Percentiles rank a stretch among this genome's conserved stretches.
phyloP scores from a whole-genome alignment of 2,113 vertebrate genomes.

The Eptesicus fuscus region DNA sequence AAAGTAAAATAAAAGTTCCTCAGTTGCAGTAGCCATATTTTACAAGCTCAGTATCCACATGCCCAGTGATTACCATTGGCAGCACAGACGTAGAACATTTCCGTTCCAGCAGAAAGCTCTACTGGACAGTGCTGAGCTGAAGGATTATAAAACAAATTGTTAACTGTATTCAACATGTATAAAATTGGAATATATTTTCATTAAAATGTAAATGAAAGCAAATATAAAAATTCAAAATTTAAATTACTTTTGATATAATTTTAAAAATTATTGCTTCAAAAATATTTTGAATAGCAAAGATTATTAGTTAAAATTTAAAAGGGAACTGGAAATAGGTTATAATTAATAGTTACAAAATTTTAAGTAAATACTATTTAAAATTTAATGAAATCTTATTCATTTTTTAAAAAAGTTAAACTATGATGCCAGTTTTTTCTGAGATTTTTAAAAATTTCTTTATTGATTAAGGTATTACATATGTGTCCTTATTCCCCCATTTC shows the following conservation, averaged over 20 bases:
- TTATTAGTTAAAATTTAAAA: constrained; percentile 11
- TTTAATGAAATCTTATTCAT: background rate
- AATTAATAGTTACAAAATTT: background rate
- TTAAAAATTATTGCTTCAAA: constrained; percentile 2
- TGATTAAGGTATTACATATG: too few relatives aligned
- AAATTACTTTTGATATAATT: background rate
- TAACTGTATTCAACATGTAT: background rate
- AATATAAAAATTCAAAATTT: background rate
- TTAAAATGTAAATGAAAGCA: constrained; percentile 24
- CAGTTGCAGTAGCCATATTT: background rate
- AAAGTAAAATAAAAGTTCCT: background rate
- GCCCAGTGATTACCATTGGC: background rate
- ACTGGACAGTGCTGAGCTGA: background rate
- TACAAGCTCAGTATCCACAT: background rate
- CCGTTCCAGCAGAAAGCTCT: background rate
- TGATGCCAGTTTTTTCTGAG: background rate
- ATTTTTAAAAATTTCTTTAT: too few relatives aligned
- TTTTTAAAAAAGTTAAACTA: background rate
- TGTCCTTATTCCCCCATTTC: too few relatives aligned
- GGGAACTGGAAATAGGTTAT: background rate
- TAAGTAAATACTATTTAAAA: constrained; percentile 20
- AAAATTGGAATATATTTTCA: background rate
- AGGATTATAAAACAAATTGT: background rate
- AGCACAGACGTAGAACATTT: background rate
- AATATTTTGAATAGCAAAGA: constrained; percentile 14